Evolutionary conservation across 1,140 invertebrate genomes (phyloP), one percentile per base, ranked within the genome.

Genomic region (Micrasema minimum): DNA sequence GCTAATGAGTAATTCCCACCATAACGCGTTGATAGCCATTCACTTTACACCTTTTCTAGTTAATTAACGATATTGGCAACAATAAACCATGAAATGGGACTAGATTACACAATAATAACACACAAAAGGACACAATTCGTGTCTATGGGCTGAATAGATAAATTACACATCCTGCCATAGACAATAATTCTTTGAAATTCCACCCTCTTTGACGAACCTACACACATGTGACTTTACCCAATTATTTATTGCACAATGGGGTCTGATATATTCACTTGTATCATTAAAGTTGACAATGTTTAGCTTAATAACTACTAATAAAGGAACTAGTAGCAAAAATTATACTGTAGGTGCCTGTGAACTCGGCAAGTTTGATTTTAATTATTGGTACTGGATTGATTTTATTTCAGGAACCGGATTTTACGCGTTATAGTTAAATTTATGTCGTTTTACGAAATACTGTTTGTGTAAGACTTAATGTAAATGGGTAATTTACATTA

Each of bases 131-230:
- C 59, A 64, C 43, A 64, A 26, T 46, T 35, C 43, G 18, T 37
- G 53, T 57, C 41, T 48, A 46, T 23, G 41, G n/a, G 12, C n/a
- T 64, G 59, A 64, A 64, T 64, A 23, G 59, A 46, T 64, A 41
- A 64, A 64, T 64, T 64, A 64, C 59, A 64, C 59, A 64, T 64
- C 59, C 59, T 64, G 59, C 14, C 59, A 64, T 64, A 64, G 59
- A 64, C 59, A 64, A 64, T 64, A 31, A 23, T 61, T 16, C 12
- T 51, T 26, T 9, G 16, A 11, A 51, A 11, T 20, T 20, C 38
- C 41, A 10, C 59, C 43, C 23, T 2, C 11, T 14, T 64, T 64
- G 43, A 64, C 16, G 38, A 46, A 64, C 55, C 37, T 59, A 37
- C 22, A 12, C 53, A 62, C 43, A 64, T 64, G 59, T 64, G 59